phyloP scores from a whole-genome alignment of 1,140 invertebrate genomes.

The Drosophila sproati region DNA sequence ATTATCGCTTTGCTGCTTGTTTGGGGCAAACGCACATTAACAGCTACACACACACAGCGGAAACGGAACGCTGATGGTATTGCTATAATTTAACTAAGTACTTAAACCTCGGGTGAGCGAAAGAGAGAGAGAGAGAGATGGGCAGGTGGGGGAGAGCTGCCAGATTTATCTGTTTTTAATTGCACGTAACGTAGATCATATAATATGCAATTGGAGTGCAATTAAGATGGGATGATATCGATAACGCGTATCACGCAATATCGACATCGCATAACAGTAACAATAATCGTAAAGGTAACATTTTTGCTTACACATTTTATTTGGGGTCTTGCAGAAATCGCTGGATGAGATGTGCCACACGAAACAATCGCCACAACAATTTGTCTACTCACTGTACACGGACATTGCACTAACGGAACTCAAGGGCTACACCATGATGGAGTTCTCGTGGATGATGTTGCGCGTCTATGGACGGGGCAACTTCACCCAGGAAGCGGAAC shows the following conservation, averaged over 20 bases:
- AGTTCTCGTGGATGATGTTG: conserved; percentile 93
- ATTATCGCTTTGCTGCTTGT: not conserved
- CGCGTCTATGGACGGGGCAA: conserved; percentile 90
- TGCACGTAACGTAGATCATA: not conserved
- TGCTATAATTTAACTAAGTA: not conserved
- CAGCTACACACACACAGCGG: not conserved
- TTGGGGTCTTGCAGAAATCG: conserved; percentile 86
- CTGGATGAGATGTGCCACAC: conserved; percentile 88
- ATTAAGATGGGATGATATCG: conserved; percentile 1
- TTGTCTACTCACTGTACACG: conserved; percentile 92
- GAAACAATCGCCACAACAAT: conserved; percentile 91
- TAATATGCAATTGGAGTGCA: not conserved
- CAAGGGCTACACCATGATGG: conserved; percentile 94
- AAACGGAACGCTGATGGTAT: conserved; percentile 11
- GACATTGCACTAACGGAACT: conserved; percentile 91
- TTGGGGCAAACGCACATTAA: conserved; percentile 2
- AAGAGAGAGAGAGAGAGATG: not conserved
- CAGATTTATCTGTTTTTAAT: not conserved
- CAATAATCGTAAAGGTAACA: too few species aligned
- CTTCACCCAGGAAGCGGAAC: conserved; percentile 88
- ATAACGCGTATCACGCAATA: not conserved
- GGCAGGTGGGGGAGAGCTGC: not conserved
- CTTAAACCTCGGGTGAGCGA: not conserved
- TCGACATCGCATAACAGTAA: too few species aligned
- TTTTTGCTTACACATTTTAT: not conserved